Evolutionary conservation across 2,113 vertebrate species (phyloP), one percentile per base, ranked within the genome.

Genomic region (Gallinago paraguaiae): DNA sequence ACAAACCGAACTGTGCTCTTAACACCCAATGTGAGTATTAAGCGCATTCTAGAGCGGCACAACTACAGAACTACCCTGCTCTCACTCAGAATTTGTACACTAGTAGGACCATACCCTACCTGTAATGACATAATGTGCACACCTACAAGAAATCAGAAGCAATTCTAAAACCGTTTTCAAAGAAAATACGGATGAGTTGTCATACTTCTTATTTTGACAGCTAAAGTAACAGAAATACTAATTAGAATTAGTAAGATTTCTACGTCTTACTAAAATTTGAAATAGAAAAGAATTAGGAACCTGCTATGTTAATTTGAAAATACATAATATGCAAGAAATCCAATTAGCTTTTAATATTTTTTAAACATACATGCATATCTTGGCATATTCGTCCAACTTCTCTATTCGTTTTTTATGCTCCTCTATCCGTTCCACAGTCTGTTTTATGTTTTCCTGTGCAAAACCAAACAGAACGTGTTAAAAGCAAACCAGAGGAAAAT

Each of bases 381-480:
- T 98, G 85, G n/a, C 95, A 94, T 99, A 99, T 20, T 99, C 98
- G 63, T 99, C 98, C 88, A 99, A 94, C 90, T 99, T 99, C 76
- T 99, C 98, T 90, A 98, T 97, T 91, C 98, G 97, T 56, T 91
- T 97, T 56, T 97, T 97, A 89, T 98, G 94, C 61, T 99, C 98
- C 84, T 99, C 98, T 97, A 99, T 97, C 84, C 98, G 98, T 69
- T 93, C 96, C 92, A 98, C 95, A 87, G 79, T 93, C 70, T 97
- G 98, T 79, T 98, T 99, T 95, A 99, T 98, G 92, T 94, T 97
- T 80, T 31, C 98, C 99, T 99, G 93, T n/a, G 79, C 35, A 90
- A 91, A 37, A 84, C 59, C 23, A 96, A 96, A 96, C 2, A 94
- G 13, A 86, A 82, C 0, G 9, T 22, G 67, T 93, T 56, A 75